Evolutionary conservation across 2,888 invertebrate genomes (phyloP), one percentile per base, ranked within the genome.

Genomic region (Pegoplata infirma): DNA sequence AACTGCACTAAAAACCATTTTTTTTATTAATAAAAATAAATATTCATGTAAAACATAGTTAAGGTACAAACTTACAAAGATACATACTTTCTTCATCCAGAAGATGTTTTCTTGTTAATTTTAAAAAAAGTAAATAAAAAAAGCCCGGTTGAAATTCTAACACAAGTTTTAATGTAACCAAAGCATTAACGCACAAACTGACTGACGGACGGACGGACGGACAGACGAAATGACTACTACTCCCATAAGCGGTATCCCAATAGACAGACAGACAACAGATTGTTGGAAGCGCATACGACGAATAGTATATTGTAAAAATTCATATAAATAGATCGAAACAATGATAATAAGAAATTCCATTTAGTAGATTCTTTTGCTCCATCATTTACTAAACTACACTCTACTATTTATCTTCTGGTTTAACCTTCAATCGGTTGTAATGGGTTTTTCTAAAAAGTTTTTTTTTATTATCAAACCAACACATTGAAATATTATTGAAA

Each of bases 321-420:
- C 1, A 40, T 36, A 12, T 19, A 12, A 32, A 17, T 28, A 47
- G 47, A 61, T 61, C 17, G 28, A 61, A 63, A 63, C 28, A 47
- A 36, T 49, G 75, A 75, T 78, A 66, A 66, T 74, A 67, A 71
- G 44, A 74, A 75, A 75, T 75, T 75, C 75, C 71, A 69, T 79
- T 79, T 71, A 47, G n/a, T n/a, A n/a, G 51, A 56, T 58, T 56
- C 21, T 21, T 23, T n/a, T n/a, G n/a, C n/a, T n/a, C n/a, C n/a
- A n/a, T n/a, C n/a, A n/a, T n/a, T n/a, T n/a, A n/a, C n/a, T n/a
- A n/a, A n/a, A n/a, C n/a, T n/a, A n/a, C n/a, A n/a, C n/a, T 51
- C 25, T 40, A 40, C n/a, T 10, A 8, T 19, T 10, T 32, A 32
- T 32, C 12, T 51, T 23, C 19, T n/a, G n/a, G 61, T 68, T 79